Base-by-base conservation (phyloP, 2,888 invertebrate species). In the Noctua pronuba region DNA sequence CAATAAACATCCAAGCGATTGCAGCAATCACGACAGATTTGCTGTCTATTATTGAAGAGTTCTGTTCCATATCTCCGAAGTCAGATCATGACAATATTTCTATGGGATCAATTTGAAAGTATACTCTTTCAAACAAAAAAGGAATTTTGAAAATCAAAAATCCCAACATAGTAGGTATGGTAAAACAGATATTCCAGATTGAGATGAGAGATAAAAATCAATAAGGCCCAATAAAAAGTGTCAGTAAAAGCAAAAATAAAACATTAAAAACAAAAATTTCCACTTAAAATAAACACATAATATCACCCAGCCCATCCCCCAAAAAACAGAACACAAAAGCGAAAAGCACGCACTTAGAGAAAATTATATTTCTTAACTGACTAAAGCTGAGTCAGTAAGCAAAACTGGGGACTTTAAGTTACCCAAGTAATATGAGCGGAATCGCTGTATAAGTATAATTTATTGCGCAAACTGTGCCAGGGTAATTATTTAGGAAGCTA, bases 361-460 rank as follows among this genome's bases (percentile, higher is more conserved):
- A 85, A 84, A 79, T 85, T 69, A 82, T 52, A 76, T 58, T 82
- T 69, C 83, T 69, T 64, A 84, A 82, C 73, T 82, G 44, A 71
- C 67, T 52, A 62, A 72, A 72, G 67, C 82, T 35, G 71, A 77
- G 64, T 82, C 60, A 73, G 79, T 84, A 76, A 79, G 73, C 75
- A 75, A 79, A 75, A 77, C 77, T 72, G 82, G 73, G 72, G 74
- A 85, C 84, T 82, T 84, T 75, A 82, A 80, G 69, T 79, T 86
- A 79, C 77, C 79, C 72, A 79, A 86, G 80, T 86, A 88, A 88
- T 88, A 88, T 88, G 85, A 88, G 90, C 88, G 80, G 90, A 92
- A 93, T 94, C 90, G 91, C 91, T 91, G 92, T 93, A 92, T 95
- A 95, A 95, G 95, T 95, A 95, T 95, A 95, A 96, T 96, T 96